A percentile compares a stretch with the other conserved stretches of the same genome.
Evolutionary conservation across 2,888 invertebrate genomes (phyloP).

Genomic region (Polylopha cassiicola): DNA sequence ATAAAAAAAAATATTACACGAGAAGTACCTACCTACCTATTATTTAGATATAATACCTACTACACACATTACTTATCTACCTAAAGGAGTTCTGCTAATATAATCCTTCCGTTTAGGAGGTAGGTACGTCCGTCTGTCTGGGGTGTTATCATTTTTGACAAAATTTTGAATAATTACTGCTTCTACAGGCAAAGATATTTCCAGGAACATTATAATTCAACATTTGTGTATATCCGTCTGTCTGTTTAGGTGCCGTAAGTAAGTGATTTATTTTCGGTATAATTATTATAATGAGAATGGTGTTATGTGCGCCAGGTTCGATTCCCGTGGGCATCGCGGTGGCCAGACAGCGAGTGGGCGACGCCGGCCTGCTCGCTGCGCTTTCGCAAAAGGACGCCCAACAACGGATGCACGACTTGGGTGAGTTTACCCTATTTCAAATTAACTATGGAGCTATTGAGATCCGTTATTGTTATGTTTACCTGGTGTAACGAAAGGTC

Average conservation of each 20-base stretch:
- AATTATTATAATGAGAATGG: conserved; percentile 1
- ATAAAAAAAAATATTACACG: too few species aligned
- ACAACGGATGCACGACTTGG: conserved; percentile 75
- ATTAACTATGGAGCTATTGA: conserved; percentile 7
- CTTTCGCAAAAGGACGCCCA: conserved; percentile 77
- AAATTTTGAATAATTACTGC: too few species aligned
- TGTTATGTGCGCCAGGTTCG: conserved; percentile 50
- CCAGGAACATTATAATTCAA: too few species aligned
- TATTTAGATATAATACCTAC: too few species aligned
- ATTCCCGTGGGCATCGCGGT: conserved; percentile 92
- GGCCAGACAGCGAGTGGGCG: conserved; percentile 85
- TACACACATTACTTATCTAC: too few species aligned
- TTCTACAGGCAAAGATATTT: too few species aligned
- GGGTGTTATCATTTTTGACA: too few species aligned
- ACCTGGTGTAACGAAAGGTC: neutral
- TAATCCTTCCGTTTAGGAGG: too few species aligned
- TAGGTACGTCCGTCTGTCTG: too few species aligned
- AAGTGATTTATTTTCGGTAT: neutral
- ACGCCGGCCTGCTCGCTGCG: conserved; percentile 76
- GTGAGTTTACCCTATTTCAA: conserved; percentile 50
- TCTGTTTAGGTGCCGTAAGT: too few species aligned
- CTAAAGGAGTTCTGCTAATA: too few species aligned
- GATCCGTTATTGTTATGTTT: neutral
- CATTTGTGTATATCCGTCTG: too few species aligned
- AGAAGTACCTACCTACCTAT: neutral